A percentile compares a stretch with the other conserved stretches of the same genome.
Evolutionary conservation across 2,113 vertebrate genomes (phyloP).

Genomic region (Sinocyclocheilus grahami): DNA sequence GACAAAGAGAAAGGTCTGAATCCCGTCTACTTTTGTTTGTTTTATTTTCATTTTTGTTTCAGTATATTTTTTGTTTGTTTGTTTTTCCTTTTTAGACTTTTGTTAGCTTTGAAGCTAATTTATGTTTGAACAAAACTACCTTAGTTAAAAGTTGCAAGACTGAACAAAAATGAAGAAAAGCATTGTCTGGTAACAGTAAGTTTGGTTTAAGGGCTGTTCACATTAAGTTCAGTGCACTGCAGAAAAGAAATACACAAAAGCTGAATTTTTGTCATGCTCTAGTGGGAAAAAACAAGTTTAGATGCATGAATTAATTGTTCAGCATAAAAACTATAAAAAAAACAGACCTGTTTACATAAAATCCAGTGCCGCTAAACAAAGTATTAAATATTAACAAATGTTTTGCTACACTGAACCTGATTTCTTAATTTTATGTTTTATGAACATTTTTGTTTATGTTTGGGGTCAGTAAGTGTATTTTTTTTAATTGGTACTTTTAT

Average conservation of each 20-base stretch:
- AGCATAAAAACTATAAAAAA: background rate
- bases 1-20: slow-evolving; percentile 97
- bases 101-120: background rate
- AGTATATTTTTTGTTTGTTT: too few species aligned
- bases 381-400: background rate
- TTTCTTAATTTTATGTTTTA: background rate
- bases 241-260: background rate
- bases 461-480: background rate
- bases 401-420: background rate
- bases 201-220: background rate
- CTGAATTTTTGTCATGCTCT: background rate
- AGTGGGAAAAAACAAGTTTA: background rate
- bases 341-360: background rate
- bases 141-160: background rate
- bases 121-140: background rate
- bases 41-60: too few species aligned
- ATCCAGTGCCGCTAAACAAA: background rate
- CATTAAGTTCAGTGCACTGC: background rate
- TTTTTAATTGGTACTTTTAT: background rate
- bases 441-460: background rate
- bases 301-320: background rate
- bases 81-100: too few species aligned
- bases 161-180: background rate
- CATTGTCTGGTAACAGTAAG: background rate
- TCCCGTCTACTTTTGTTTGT: background rate